Percentiles rank a stretch among this genome's conserved stretches.
Conservation (phyloP, 2,888 invertebrate genomes). For the Acrobasis repandana region DNA sequence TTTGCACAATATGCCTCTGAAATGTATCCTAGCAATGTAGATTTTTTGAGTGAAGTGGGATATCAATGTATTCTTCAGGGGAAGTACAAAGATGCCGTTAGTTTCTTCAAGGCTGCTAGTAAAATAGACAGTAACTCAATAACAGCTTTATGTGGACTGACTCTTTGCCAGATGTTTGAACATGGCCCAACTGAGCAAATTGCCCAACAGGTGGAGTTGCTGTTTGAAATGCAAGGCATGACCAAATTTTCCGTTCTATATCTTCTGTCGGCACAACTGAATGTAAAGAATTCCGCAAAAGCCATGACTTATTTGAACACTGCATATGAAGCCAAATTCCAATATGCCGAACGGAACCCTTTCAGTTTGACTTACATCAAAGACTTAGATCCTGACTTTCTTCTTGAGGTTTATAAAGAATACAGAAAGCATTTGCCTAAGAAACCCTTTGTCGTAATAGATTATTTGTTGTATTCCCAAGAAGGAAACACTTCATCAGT, state of each 20-base stretch:
- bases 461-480: conserved; percentile 67
- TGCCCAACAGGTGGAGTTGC: conserved; percentile 92
- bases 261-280: conserved; percentile 86
- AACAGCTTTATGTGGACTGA: conserved; percentile 90
- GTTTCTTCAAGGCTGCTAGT: conserved; percentile 90
- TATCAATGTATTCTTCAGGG: conserved; percentile 89
- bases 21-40: conserved; percentile 86
- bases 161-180: conserved; percentile 90
- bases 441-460: conserved; percentile 77
- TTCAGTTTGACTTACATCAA: conserved; percentile 90
- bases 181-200: conserved; percentile 88
- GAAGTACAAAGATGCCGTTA: conserved; percentile 89
- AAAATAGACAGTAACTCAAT: conserved; percentile 93
- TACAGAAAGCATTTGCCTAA: conserved; percentile 89
- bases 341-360: conserved; percentile 74
- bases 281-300: conserved; percentile 76
- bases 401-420: conserved; percentile 89
- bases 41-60: conserved; percentile 91
- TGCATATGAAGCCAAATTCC: conserved; percentile 81
- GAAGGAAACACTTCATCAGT: conserved; percentile 75
- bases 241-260: conserved; percentile 86
- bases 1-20: conserved; percentile 91
- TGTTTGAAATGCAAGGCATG: conserved; percentile 89
- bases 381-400: conserved; percentile 92
- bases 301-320: conserved; percentile 84